Evolutionary conservation across 2,797 vertebrate species (phyloP).

Genomic region (Phataginus tricuspis): DNA sequence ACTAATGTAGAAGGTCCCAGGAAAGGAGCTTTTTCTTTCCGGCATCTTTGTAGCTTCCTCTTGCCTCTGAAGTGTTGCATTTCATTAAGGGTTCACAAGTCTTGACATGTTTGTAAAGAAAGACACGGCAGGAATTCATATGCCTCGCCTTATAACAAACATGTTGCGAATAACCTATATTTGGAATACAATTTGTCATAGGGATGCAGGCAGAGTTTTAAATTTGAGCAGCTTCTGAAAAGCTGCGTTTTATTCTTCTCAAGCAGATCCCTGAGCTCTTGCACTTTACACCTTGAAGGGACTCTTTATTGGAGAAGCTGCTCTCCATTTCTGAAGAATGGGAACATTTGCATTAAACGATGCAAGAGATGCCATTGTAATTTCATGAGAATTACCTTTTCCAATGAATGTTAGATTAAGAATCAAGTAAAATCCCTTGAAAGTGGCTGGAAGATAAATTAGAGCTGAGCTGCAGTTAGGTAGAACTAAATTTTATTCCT

Average conservation of each 20-base stretch:
- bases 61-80: slow-evolving; percentile 66
- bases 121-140: slow-evolving; percentile 77
- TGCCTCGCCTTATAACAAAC: slow-evolving; percentile 76
- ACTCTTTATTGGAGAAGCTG: slow-evolving; percentile 82
- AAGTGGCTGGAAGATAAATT: slow-evolving; percentile 85
- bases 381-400: slow-evolving; percentile 86
- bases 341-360: slow-evolving; percentile 85
- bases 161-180: slow-evolving; percentile 77
- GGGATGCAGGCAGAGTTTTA: slow-evolving; percentile 80
- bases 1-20: neutral
- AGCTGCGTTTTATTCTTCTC: slow-evolving; percentile 73
- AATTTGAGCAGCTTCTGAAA: slow-evolving; percentile 76
- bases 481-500: slow-evolving; percentile 85
- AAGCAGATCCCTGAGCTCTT: slow-evolving; percentile 76
- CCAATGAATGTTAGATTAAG: slow-evolving; percentile 86
- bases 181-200: slow-evolving; percentile 83
- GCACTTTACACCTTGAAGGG: slow-evolving; percentile 77
- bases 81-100: slow-evolving; percentile 78
- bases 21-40: neutral
- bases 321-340: slow-evolving; percentile 81
- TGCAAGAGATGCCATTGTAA: slow-evolving; percentile 81
- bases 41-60: slow-evolving; percentile 36
- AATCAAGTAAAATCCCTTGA: slow-evolving; percentile 82
- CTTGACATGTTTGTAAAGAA: slow-evolving; percentile 80
- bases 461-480: slow-evolving; percentile 77